Percentiles rank a stretch among this genome's conserved stretches.
Conservation (phyloP, 2,888 invertebrate genomes). For the Aporophyla lueneburgensis region DNA sequence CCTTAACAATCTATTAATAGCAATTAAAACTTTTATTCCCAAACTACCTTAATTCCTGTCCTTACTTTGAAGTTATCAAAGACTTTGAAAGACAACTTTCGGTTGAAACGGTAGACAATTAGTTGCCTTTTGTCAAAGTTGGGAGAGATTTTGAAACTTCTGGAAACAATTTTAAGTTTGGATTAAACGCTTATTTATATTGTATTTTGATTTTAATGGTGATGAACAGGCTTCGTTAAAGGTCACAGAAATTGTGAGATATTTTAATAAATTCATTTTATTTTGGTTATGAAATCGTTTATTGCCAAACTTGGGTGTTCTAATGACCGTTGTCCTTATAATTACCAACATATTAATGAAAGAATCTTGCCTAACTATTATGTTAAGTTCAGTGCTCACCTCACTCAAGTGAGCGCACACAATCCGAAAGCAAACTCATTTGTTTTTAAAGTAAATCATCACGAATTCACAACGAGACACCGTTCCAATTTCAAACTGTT, state of each 20-base stretch:
- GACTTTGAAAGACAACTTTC: constrained; percentile 30
- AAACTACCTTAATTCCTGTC: constrained; percentile 38
- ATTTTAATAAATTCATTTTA: neutral
- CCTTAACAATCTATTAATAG: constrained; percentile 3
- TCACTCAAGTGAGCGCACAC: neutral
- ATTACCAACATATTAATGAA: neutral
- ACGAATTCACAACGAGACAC: too few relatives aligned
- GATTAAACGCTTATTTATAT: constrained; percentile 46
- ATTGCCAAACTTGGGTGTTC: neutral
- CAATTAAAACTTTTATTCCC: neutral
- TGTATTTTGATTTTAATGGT: constrained; percentile 13
- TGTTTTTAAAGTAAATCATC: too few relatives aligned
- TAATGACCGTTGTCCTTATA: neutral
- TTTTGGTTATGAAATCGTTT: neutral
- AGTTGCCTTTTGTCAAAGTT: constrained; percentile 38
- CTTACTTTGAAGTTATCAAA: constrained; percentile 14
- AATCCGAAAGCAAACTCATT: neutral
- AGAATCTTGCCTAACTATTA: too few relatives aligned
- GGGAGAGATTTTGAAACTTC: constrained; percentile 28
- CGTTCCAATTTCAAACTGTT: too few relatives aligned
- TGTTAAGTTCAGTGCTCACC: too few relatives aligned
- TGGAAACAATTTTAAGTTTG: constrained; percentile 36
- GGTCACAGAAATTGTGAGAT: neutral
- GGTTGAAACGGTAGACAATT: constrained; percentile 33
- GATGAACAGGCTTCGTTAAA: constrained; percentile 3